Conservation (phyloP, 2,113 vertebrate species). For the Amphiprion ocellaris region DNA sequence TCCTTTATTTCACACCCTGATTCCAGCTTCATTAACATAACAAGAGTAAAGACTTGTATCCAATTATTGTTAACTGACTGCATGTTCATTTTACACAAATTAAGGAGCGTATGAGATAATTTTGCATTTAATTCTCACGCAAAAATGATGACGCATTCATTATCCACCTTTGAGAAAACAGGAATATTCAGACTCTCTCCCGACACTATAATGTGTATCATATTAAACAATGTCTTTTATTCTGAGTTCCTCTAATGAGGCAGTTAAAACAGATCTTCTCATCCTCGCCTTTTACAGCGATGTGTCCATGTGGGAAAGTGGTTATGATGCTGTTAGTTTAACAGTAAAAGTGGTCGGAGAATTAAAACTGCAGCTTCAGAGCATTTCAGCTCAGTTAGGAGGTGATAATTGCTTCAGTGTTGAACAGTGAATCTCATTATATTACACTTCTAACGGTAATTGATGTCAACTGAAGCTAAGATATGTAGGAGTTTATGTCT, state of each 20-base stretch:
- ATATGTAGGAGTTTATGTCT: conserved; percentile 12
- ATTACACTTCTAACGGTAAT: conserved; percentile 39
- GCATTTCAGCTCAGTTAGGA: conserved; percentile 36
- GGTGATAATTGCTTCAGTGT: conserved; percentile 53
- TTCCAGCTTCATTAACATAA: conserved; percentile 42
- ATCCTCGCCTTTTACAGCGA: conserved; percentile 19
- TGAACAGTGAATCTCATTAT: conserved; percentile 41
- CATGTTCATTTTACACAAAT: conserved; percentile 24
- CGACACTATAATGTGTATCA: not conserved
- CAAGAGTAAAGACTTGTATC: conserved; percentile 24
- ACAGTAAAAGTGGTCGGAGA: conserved; percentile 42
- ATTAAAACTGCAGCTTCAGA: conserved; percentile 49
- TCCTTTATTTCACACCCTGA: not conserved
- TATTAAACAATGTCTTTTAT: conserved; percentile 1
- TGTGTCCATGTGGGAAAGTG: conserved; percentile 29
- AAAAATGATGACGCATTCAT: conserved; percentile 21
- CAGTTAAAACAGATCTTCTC: conserved; percentile 47
- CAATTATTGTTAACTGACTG: conserved; percentile 33
- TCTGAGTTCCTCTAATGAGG: conserved; percentile 50
- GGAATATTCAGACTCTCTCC: not conserved
- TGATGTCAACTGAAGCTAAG: conserved; percentile 34
- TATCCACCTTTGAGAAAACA: conserved; percentile 4
- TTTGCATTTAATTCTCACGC: conserved; percentile 10
- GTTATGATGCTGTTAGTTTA: conserved; percentile 53
- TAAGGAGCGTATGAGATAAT: not conserved